Base-by-base conservation (phyloP, 2,113 vertebrate species). In the Oreotragus oreotragus region DNA sequence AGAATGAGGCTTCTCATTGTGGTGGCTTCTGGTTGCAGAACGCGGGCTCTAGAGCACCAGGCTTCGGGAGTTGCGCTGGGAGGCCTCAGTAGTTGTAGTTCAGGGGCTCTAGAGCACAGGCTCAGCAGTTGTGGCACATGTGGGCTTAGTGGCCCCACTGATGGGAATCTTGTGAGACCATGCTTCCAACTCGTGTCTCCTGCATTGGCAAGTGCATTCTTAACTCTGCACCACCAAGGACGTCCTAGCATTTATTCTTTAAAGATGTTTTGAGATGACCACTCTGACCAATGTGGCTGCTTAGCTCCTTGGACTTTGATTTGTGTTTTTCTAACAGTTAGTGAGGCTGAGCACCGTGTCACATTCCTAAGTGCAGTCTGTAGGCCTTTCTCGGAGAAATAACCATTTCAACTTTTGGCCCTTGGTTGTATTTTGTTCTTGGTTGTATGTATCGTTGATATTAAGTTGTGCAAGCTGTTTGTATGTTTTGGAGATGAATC, bases 151-250 rank as follows among this genome's bases (percentile, higher is more conserved):
- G 19, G 19, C n/a, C 66, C 5, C 64, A 23, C n/a, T 70, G 64
- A 70, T 6, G n/a, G n/a, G 19, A 21, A 36, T 21, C n/a, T 70
- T 21, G n/a, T 12, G n/a, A 36, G 64, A 36, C 64, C n/a, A 36
- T 0, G n/a, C 0, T 36, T 70, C 64, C 64, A 23, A 70, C 0
- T 11, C 4, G 0, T 10, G 9, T 70, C 64, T 70, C n/a, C 64
- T 36, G 64, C 17, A 19, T n/a, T n/a, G 7, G 3, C 62, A 66
- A 0, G 62, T 0, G 2, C 62, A 70, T 70, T 70, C 64, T 70
- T 70, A 0, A 70, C 64, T 11, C 64, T 36, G n/a, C n/a, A 70
- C 8, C 8, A 36, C 33, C 17, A 70, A 0, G 64, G n/a, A 14
- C 0, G 4, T 10, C n/a, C n/a, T 36, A 11, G n/a, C 9, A 6